Percentiles rank a stretch among this genome's conserved stretches.
phyloP scores from a whole-genome alignment of 2,113 vertebrate genomes.

The Cynopterus brachyotis region DNA sequence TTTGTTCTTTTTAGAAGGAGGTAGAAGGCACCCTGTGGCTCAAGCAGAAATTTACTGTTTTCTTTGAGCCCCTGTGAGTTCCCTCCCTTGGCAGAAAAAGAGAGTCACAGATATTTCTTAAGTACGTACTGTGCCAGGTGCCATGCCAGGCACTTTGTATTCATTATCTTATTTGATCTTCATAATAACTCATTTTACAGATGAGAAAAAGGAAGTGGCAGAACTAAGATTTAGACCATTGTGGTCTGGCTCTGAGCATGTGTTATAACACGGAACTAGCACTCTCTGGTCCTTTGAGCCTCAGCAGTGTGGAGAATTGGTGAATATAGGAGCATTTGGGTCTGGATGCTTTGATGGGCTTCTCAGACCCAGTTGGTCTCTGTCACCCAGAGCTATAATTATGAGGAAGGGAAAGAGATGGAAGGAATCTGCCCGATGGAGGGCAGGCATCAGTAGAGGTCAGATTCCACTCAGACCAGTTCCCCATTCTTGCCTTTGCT shows the following conservation, averaged over 20 bases:
- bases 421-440: background rate
- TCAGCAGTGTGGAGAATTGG: background rate
- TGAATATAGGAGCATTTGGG: background rate
- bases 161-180: background rate
- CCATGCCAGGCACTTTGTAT: background rate
- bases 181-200: background rate
- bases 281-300: background rate
- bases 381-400: background rate
- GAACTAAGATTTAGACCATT: background rate
- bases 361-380: background rate
- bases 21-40: background rate
- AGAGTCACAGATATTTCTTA: background rate
- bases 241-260: background rate
- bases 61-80: background rate
- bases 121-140: background rate
- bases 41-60: background rate
- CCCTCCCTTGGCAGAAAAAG: background rate
- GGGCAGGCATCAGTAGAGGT: background rate
- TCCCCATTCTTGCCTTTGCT: background rate
- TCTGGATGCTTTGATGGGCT: background rate
- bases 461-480: background rate
- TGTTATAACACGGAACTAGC: background rate
- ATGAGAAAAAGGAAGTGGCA: background rate
- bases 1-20: background rate
- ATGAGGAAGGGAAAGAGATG: background rate